phyloP scores from a whole-genome alignment of 35 echinoderm and acorn worm species.

The Antedon bifida region DNA sequence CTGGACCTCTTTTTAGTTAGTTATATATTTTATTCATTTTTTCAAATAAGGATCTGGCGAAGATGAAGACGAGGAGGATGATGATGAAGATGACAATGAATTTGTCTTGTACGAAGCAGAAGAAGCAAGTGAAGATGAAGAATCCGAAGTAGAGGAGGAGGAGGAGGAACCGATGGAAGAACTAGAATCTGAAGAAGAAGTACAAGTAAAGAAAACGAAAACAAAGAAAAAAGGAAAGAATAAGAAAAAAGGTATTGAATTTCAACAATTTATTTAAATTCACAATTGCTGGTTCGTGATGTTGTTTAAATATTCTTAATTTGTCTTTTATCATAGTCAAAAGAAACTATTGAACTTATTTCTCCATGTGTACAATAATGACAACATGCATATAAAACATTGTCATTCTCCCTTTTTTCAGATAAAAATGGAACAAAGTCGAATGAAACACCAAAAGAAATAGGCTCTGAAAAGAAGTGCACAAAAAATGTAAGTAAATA shows the following conservation, averaged over 20 bases:
- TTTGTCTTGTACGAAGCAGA: conserved; percentile 16
- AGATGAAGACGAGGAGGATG: conserved; percentile 17
- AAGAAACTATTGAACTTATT: no score
- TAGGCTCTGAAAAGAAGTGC: neutral
- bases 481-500: neutral
- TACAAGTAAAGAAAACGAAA: conserved; percentile 3
- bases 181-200: conserved; percentile 15
- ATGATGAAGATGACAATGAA: neutral
- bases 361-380: no score
- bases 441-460: neutral
- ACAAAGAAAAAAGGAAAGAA: neutral
- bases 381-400: no score
- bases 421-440: neutral
- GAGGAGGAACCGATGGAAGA: neutral
- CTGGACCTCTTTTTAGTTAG: neutral
- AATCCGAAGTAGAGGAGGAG: conserved; percentile 12
- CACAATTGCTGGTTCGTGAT: no score
- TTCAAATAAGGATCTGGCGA: neutral
- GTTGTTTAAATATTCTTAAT: no score
- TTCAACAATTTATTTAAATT: no score
- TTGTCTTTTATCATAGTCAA: no score
- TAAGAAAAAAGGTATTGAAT: no score
- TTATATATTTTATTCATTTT: conserved; percentile 5
- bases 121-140: conserved; percentile 20
- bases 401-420: no score